phyloP scores from a whole-genome alignment of 2,888 invertebrate genomes.

The Amiota mariae region DNA sequence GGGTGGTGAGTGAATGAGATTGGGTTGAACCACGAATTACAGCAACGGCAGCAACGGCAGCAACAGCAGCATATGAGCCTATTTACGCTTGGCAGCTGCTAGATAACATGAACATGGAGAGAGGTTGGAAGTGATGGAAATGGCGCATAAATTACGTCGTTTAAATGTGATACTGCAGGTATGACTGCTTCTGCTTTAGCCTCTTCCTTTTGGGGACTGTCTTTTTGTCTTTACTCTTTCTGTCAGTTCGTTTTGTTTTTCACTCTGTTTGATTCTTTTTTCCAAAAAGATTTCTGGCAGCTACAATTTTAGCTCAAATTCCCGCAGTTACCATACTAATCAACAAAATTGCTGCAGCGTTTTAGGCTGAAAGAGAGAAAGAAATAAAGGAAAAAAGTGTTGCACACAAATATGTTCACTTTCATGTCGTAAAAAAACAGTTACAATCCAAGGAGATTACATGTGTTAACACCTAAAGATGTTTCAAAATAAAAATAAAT shows the following conservation, averaged over 20 bases:
- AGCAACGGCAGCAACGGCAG: background rate
- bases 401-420: no score
- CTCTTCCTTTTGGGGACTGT: background rate
- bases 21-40: background rate
- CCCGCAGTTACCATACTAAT: constrained; percentile 55
- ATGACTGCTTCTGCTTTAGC: background rate
- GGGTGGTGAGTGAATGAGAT: background rate
- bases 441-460: no score
- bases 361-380: constrained; percentile 48
- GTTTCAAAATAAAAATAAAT: no score
- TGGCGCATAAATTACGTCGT: constrained; percentile 26
- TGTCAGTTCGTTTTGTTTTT: background rate
- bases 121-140: background rate
- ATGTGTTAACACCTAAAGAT: no score
- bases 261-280: background rate
- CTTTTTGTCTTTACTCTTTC: background rate
- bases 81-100: constrained; percentile 22
- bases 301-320: constrained; percentile 31
- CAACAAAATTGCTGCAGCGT: constrained; percentile 62
- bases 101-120: background rate
- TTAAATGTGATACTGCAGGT: constrained; percentile 15
- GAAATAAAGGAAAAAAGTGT: background rate
- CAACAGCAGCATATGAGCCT: constrained; percentile 13
- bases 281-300: background rate
- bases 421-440: no score